Evolutionary conservation across 64 coral and sea anemone genomes (phyloP).

Genomic region (Montipora foliosa): DNA sequence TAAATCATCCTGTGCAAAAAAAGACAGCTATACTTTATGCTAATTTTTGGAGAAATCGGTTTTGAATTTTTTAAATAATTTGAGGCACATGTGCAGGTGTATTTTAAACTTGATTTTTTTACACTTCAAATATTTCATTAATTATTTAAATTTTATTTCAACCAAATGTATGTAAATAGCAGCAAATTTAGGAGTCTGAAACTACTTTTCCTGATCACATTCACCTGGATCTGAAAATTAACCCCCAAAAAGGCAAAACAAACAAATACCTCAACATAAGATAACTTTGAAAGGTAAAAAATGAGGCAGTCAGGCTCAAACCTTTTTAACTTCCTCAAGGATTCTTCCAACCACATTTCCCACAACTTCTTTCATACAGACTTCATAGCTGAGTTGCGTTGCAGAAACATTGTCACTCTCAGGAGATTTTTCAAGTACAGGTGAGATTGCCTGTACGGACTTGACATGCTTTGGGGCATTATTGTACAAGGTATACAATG

Average conservation of each 20-base stretch:
- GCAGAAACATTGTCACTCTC: not conserved
- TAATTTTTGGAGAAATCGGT: not conserved
- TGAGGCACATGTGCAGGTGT: constrained; percentile 1
- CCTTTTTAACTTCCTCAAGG: constrained; percentile 17
- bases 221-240: not conserved
- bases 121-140: not conserved
- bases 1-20: not conserved
- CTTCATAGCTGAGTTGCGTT: not conserved
- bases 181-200: not conserved
- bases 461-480: not conserved
- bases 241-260: not conserved
- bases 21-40: not conserved
- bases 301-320: not conserved
- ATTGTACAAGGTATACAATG: not conserved
- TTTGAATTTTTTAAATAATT: constrained; percentile 1
- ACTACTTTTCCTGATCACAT: not conserved
- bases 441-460: not conserved
- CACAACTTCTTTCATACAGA: not conserved
- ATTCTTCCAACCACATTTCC: constrained; percentile 23
- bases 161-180: not conserved
- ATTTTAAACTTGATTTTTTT: not conserved
- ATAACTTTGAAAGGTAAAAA: too few relatives aligned
- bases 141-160: not conserved
- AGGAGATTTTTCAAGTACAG: not conserved
- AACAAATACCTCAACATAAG: not conserved